Evolutionary conservation across 1,140 invertebrate genomes (phyloP).

Genomic region (Apis cerana): DNA sequence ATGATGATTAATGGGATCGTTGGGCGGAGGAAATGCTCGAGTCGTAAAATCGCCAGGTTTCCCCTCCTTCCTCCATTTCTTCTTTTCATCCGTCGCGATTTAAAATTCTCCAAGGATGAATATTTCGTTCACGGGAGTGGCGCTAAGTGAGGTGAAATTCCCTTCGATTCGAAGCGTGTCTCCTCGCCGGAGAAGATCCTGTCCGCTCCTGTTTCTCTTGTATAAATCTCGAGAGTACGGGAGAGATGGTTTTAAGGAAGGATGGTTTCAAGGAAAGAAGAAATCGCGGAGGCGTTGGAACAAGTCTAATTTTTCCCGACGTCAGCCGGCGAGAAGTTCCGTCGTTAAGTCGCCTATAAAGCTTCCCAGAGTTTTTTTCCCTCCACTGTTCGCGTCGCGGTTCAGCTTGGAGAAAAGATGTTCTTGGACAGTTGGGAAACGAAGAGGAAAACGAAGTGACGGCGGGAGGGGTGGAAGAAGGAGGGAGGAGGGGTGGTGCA

Average conservation of each 20-base stretch:
- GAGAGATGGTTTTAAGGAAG: neutral
- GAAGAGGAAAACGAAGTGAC: neutral
- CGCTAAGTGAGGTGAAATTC: no score
- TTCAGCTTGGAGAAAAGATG: slow-evolving; percentile 24
- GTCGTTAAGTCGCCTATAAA: slow-evolving; percentile 54
- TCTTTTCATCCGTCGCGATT: no score
- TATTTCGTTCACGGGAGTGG: no score
- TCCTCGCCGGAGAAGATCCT: no score
- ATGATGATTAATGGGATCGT: slow-evolving; percentile 75
- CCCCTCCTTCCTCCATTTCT: neutral
- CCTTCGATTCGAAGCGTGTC: neutral
- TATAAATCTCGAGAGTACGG: no score
- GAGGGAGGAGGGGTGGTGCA: neutral
- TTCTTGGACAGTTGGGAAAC: slow-evolving; percentile 31
- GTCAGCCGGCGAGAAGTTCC: slow-evolving; percentile 52
- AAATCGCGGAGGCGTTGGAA: slow-evolving; percentile 21
- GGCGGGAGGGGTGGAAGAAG: neutral
- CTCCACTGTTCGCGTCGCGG: neutral
- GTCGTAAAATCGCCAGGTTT: slow-evolving; percentile 41
- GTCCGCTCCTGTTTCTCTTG: neutral
- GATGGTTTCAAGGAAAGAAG: neutral
- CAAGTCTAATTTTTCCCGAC: slow-evolving; percentile 54
- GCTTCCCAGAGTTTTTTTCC: slow-evolving; percentile 15
- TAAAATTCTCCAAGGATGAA: no score
- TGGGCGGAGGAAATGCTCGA: slow-evolving; percentile 29